Percentiles rank a stretch among this genome's conserved stretches.
phyloP scores from a whole-genome alignment of 2,113 vertebrate species.

The human region DNA sequence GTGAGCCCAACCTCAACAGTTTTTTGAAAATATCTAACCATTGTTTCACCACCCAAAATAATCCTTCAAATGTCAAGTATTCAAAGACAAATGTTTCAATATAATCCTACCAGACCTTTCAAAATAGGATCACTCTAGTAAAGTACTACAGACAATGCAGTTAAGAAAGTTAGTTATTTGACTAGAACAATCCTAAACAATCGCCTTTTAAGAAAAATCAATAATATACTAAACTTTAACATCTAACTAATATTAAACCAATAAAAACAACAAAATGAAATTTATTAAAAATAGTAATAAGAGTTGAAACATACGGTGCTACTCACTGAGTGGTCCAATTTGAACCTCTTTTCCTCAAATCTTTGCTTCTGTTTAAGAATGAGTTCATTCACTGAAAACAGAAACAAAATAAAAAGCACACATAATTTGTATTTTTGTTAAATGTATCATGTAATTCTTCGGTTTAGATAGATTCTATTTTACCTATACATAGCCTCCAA shows the following conservation, averaged over 20 bases:
- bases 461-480: neutral
- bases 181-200: neutral
- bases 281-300: slow-evolving; percentile 79
- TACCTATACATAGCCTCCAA: slow-evolving; percentile 12
- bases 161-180: neutral
- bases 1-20: neutral
- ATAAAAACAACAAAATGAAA: slow-evolving; percentile 31
- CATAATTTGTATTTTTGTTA: neutral
- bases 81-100: neutral
- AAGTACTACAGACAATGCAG: neutral
- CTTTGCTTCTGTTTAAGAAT: slow-evolving; percentile 99
- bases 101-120: neutral
- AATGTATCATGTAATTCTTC: neutral
- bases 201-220: neutral
- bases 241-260: slow-evolving; percentile 8
- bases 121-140: neutral
- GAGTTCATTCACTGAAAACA: slow-evolving; percentile 94
- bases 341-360: slow-evolving; percentile 96
- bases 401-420: slow-evolving; percentile 43
- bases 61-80: neutral
- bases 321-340: slow-evolving; percentile 99
- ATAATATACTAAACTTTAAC: neutral
- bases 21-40: slow-evolving; percentile 17
- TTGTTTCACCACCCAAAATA: neutral
- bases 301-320: slow-evolving; percentile 90